Evolutionary conservation across 2,888 invertebrate genomes (phyloP), one percentile per base, ranked within the genome.

Genomic region (Acanthosepion lycidas): DNA sequence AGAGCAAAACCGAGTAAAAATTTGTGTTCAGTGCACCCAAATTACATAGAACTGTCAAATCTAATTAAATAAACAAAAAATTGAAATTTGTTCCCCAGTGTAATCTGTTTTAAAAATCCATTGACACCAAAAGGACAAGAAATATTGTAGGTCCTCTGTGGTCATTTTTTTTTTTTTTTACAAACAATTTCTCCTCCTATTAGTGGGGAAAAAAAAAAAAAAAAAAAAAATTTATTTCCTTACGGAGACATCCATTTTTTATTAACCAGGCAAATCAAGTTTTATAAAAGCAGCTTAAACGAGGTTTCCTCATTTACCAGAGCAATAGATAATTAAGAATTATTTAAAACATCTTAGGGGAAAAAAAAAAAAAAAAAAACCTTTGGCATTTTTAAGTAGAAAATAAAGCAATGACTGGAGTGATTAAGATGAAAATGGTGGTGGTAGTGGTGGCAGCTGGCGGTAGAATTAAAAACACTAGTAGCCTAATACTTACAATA

Each of bases 401-500:
- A 78, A 78, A 78, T n/a, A n/a, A 78, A 78, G 78, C 78, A 78
- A 78, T 78, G 78, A 78, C 15, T 78, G 15, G 4, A n/a, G 78
- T 78, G n/a, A 64, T 59, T 59, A 64, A 64, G 26, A 78, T 78
- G 78, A n/a, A 78, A 5, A 18, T 78, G n/a, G 78, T n/a, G 9
- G 78, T 78, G 78, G 78, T 26, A 9, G 33, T 78, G 78, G 78
- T 78, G 33, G 33, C 18, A 15, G 78, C n/a, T 33, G n/a, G 78
- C 78, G n/a, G 78, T 33, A n/a, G n/a, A 78, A 18, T 78, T 78
- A 15, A 78, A n/a, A n/a, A n/a, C n/a, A n/a, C n/a, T n/a, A n/a
- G 78, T 78, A 78, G 15, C 78, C 78, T 78, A 78, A 78, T 78
- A 78, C 78, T 78, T 78, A 78, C 78, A 78, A 78, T 78, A 78